A percentile compares a stretch with the other conserved stretches of the same genome.
phyloP scores from a whole-genome alignment of 1,140 invertebrate species.

The Anoplolepis gracilipes region DNA sequence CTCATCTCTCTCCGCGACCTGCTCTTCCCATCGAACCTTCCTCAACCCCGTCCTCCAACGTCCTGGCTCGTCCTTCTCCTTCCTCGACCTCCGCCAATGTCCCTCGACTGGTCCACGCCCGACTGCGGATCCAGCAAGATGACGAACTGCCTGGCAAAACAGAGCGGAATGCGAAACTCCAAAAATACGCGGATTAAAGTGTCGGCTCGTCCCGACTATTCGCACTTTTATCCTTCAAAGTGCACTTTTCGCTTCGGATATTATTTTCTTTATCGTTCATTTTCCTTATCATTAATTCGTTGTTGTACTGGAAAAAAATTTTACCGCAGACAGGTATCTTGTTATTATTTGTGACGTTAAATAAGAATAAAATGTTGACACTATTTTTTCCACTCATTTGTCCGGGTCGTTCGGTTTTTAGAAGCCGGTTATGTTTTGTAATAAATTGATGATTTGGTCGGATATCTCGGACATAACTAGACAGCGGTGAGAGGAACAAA shows the following conservation, averaged over 20 bases:
- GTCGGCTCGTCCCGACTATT: not conserved
- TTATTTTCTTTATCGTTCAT: not conserved
- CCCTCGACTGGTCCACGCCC: conserved; percentile 63
- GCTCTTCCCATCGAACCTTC: conserved; percentile 69
- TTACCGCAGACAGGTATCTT: not conserved
- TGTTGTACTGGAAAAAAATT: not conserved
- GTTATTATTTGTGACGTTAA: not conserved
- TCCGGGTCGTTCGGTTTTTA: not conserved
- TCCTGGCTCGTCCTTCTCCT: conserved; percentile 72
- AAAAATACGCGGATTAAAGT: conserved; percentile 80
- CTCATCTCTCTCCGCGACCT: conserved; percentile 47
- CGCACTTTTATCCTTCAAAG: not conserved
- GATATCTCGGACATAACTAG: not conserved
- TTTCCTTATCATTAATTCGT: not conserved
- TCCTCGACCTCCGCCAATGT: conserved; percentile 72
- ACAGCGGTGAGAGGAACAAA: not conserved
- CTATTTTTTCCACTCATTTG: not conserved
- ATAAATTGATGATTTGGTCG: not conserved
- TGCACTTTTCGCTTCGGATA: not conserved
- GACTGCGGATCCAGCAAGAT: conserved; percentile 78
- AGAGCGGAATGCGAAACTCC: conserved; percentile 78
- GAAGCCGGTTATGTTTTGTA: not conserved
- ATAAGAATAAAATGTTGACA: not conserved
- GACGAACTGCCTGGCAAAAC: conserved; percentile 82
- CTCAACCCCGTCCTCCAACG: conserved; percentile 46